These are phyloP conservation scores for Callithrix jacchus DNA, from an alignment of 2,113 vertebrate genomes.

Conservation along the genomic window DNA sequence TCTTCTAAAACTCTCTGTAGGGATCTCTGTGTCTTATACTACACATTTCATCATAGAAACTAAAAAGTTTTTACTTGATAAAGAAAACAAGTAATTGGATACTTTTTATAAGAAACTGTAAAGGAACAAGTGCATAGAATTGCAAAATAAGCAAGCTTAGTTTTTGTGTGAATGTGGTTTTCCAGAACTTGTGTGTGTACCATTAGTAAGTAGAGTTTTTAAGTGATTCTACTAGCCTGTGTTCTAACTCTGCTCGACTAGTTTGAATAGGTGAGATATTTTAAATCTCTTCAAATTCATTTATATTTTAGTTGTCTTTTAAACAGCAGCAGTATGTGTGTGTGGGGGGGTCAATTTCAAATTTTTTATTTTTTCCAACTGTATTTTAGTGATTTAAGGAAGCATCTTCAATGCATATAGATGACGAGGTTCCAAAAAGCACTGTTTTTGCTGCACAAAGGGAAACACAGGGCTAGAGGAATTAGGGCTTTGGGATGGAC, in stretches of 20 bases:
- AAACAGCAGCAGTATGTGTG: not conserved
- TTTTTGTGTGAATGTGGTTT: not conserved
- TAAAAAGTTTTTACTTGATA: not conserved
- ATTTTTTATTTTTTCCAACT: not conserved
- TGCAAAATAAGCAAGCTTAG: not conserved
- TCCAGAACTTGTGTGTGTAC: not conserved
- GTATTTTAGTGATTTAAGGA: not conserved
- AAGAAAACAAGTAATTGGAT: not conserved
- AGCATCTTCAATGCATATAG: not conserved
- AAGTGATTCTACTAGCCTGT: not conserved
- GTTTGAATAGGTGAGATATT: slow-evolving; percentile 3
- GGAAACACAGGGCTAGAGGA: not conserved
- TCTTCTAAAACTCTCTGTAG: not conserved
- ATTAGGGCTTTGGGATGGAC: not conserved
- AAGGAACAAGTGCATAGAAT: not conserved
- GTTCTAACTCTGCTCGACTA: not conserved
- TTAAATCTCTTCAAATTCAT: not conserved
- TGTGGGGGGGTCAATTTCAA: not conserved
- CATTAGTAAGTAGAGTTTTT: not conserved
- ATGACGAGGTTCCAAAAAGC: slow-evolving; percentile 16
- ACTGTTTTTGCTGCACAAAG: not conserved
- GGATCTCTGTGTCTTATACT: not conserved
- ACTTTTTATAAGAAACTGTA: not conserved
- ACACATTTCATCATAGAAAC: not conserved
- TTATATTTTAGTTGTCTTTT: slow-evolving; percentile 25